Evolutionary conservation across 2,113 vertebrate genomes (phyloP).

Genomic region (Willisornis vidua): DNA sequence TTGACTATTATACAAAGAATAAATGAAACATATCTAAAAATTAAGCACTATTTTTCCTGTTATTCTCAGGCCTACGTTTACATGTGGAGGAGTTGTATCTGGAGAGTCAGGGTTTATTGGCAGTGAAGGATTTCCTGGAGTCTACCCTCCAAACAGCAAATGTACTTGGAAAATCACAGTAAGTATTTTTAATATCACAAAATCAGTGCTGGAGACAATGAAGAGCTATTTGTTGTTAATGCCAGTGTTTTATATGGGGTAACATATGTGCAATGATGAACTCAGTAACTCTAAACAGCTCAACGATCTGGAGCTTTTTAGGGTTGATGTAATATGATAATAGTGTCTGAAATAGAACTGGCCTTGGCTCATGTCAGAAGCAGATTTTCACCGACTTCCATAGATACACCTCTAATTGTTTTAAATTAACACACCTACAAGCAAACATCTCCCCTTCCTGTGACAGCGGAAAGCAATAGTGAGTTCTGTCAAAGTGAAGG

Average conservation of each 20-base stretch:
- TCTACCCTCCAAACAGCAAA: slow-evolving; percentile 97
- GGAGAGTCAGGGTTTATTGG: slow-evolving; percentile 93
- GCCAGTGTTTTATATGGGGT: not conserved
- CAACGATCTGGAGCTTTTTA: not conserved
- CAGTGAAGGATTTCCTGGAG: slow-evolving; percentile 96
- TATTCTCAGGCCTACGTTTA: slow-evolving; percentile 83
- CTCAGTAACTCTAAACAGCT: not conserved
- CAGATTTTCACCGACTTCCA: not conserved
- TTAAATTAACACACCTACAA: not conserved
- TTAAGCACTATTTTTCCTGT: not conserved
- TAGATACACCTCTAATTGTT: not conserved
- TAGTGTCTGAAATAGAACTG: not conserved
- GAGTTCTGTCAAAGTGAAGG: not conserved
- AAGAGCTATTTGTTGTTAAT: not conserved
- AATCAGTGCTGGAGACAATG: slow-evolving; percentile 25
- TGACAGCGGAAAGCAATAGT: not conserved
- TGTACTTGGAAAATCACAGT: slow-evolving; percentile 99
- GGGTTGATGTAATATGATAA: not conserved
- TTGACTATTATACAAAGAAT: not conserved
- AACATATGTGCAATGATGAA: not conserved
- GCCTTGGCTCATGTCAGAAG: not conserved
- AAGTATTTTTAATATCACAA: slow-evolving; percentile 73
- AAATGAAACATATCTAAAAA: not conserved
- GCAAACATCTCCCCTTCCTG: not conserved
- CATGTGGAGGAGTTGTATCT: slow-evolving; percentile 92